phyloP scores from a whole-genome alignment of 2,888 invertebrate genomes.

The Lydus trimaculatus region DNA sequence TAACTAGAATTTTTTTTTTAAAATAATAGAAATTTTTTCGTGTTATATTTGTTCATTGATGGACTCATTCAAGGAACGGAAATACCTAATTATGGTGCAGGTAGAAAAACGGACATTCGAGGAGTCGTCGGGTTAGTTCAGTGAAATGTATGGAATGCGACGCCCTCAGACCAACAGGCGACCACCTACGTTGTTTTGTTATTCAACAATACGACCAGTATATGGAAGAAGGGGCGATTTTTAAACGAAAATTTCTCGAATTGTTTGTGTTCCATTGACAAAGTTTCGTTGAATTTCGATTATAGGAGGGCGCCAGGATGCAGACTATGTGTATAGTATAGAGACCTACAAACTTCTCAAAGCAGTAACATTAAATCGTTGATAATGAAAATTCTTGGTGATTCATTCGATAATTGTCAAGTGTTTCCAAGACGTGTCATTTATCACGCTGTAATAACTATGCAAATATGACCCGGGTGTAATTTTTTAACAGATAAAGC shows the following conservation, averaged over 20 bases:
- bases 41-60: neutral
- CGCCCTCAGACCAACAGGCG: constrained; percentile 35
- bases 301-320: neutral
- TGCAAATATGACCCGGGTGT: neutral
- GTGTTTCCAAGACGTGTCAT: neutral
- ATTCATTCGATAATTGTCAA: neutral
- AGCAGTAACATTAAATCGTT: neutral
- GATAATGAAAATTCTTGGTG: neutral
- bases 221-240: neutral
- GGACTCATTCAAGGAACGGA: constrained; percentile 17
- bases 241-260: neutral
- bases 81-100: constrained; percentile 22
- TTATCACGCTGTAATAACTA: neutral
- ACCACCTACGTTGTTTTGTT: constrained; percentile 39
- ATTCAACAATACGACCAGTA: constrained; percentile 8
- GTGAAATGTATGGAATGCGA: constrained; percentile 38
- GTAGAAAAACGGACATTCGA: constrained; percentile 22
- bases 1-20: too few species aligned
- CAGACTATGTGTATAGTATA: neutral
- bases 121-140: constrained; percentile 1
- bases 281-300: neutral
- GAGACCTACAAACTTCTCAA: neutral
- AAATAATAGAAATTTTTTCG: neutral
- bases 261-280: neutral
- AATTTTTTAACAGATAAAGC: neutral